Base-by-base conservation (phyloP, 2,797 vertebrate species). In the Pachyuromys duprasi region DNA sequence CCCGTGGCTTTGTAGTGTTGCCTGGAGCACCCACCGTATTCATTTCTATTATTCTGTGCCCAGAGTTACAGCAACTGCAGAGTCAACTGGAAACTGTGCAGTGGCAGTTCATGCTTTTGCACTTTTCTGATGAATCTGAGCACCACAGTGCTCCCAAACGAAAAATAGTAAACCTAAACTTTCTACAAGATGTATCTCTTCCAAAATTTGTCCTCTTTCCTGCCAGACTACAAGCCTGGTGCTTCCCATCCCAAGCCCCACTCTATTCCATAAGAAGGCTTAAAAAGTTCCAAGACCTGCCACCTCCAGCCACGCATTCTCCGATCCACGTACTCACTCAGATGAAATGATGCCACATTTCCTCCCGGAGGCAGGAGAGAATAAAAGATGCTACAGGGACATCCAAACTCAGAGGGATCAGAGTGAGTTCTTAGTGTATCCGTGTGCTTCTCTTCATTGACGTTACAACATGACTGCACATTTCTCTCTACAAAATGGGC, bases 111-210 rank as follows among this genome's bases (percentile, higher is more conserved):
- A 63, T 63, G 63, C 12, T 2, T 75, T 91, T 92, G 49, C 17
- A 55, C 33, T 70, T 92, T 93, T 84, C 82, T 95, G 55, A 72
- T 42, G 70, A 94, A 55, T 24, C 57, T 57, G 69, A 90, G 31
- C 67, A 72, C 90, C 90, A 53, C 26, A 65, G 15, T 81, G 84
- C 95, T 92, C 93, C 90, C 86, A 90, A 95, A 81, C 84, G 63
- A 95, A 42, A 95, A 88, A 92, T 45, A 88, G 20, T 82, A 76
- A 95, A 83, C 63, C 39, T 42, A 69, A 83, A 81, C 74, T 86
- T 82, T 87, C 78, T 86, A 63, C 15, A 76, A 76, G 75, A 87
- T 17, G 63, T 95, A 88, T 45, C 53, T 84, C 24, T 26, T 90
- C 53, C 55, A 60, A 65, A 49, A 42, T 31, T n/a, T 78, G 83